Conservation (phyloP, 1,140 invertebrate species). For the Drosophila sulfurigaster region DNA sequence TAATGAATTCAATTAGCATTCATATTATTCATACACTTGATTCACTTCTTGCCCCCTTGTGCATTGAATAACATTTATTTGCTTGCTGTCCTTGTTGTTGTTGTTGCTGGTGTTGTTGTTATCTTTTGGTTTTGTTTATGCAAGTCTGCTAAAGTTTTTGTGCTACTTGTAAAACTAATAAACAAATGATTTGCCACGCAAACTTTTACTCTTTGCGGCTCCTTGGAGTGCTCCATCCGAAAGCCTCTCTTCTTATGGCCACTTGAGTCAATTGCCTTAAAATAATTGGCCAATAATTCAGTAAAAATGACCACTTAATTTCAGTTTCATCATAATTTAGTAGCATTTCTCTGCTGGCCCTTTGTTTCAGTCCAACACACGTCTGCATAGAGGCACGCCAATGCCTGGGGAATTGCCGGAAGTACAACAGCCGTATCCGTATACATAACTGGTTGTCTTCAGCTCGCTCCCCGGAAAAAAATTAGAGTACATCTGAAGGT, state of each 20-base stretch:
- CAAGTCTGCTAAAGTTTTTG: constrained; percentile 50
- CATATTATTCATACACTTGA: constrained; percentile 82
- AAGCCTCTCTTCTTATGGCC: constrained; percentile 29
- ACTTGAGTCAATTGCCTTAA: constrained; percentile 80
- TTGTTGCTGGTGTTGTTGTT: constrained; percentile 23
- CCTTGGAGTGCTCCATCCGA: constrained; percentile 6
- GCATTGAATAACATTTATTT: constrained; percentile 80
- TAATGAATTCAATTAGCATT: constrained; percentile 81
- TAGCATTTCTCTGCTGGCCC: constrained; percentile 17
- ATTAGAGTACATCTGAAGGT: constrained; percentile 67
- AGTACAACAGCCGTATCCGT: constrained; percentile 42
- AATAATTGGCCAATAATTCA: constrained; percentile 83
- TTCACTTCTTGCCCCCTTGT: constrained; percentile 53
- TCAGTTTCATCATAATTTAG: constrained; percentile 74
- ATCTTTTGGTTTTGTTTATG: constrained; percentile 41
- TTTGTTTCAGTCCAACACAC: constrained; percentile 11
- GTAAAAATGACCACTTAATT: constrained; percentile 80
- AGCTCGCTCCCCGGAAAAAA: constrained; percentile 18
- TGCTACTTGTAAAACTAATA: constrained; percentile 64
- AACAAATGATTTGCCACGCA: constrained; percentile 75
- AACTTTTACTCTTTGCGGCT: constrained; percentile 52
- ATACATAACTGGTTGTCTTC: constrained; percentile 43
- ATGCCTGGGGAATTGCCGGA: constrained; percentile 70
- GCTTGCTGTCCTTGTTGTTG: constrained; percentile 21
- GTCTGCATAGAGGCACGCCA: constrained; percentile 49